Conservation (phyloP, 1,140 invertebrate species). For the Tetramorium alpestre region DNA sequence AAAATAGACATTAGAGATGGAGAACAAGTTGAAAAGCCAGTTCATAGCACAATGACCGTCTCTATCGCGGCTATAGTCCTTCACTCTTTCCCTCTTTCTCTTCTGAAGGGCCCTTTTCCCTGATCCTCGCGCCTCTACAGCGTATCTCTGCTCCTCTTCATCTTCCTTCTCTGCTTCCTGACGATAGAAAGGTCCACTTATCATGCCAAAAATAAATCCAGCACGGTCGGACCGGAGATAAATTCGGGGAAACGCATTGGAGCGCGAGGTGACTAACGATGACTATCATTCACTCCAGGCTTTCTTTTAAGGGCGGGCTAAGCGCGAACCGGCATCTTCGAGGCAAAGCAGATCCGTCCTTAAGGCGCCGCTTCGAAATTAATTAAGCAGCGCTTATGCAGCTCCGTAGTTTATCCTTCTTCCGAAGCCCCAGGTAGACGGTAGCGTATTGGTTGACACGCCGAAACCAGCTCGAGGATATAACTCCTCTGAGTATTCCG, state of each 20-base stretch:
- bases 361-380: slow-evolving; percentile 53
- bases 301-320: slow-evolving; percentile 55
- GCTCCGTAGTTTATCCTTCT: slow-evolving; percentile 57
- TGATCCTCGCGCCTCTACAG: background rate
- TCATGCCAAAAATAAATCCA: slow-evolving; percentile 68
- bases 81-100: background rate
- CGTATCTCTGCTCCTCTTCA: slow-evolving; percentile 38
- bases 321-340: slow-evolving; percentile 17
- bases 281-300: slow-evolving; percentile 38
- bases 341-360: slow-evolving; percentile 16
- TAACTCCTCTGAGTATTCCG: background rate
- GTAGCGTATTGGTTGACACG: background rate
- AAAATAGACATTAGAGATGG: slow-evolving; percentile 49
- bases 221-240: slow-evolving; percentile 41
- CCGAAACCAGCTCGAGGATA: slow-evolving; percentile 1
- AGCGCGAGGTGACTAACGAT: slow-evolving; percentile 61
- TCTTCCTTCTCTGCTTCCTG: slow-evolving; percentile 28
- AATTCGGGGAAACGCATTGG: slow-evolving; percentile 57
- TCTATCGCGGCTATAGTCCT: slow-evolving; percentile 22
- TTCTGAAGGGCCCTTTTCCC: background rate
- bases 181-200: slow-evolving; percentile 67
- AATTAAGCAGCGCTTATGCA: slow-evolving; percentile 62
- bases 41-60: slow-evolving; percentile 25
- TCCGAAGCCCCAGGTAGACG: background rate
- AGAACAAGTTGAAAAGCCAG: slow-evolving; percentile 47